phyloP scores from a whole-genome alignment of 2,797 vertebrate species.

The Betta splendens region DNA sequence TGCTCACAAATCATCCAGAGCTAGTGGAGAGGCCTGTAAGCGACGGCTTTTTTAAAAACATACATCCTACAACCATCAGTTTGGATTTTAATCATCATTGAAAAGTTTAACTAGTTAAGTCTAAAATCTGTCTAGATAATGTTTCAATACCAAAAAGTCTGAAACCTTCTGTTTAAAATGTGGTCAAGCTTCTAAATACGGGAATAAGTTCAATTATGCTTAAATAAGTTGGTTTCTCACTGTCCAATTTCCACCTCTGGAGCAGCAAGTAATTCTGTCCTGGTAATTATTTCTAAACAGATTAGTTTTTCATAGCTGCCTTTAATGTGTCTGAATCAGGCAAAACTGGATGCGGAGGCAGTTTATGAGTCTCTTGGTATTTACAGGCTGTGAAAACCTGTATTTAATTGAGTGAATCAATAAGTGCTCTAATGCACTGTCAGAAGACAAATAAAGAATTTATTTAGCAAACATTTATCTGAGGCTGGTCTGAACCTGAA shows the following conservation, averaged over 20 bases:
- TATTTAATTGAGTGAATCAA: slow-evolving; percentile 85
- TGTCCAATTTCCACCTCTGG: slow-evolving; percentile 72
- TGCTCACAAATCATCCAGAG: neutral
- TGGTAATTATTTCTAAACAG: slow-evolving; percentile 81
- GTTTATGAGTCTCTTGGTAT: slow-evolving; percentile 79
- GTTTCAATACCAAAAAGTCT: too few species aligned
- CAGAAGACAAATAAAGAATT: slow-evolving; percentile 75
- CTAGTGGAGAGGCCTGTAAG: neutral
- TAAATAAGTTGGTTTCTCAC: slow-evolving; percentile 71
- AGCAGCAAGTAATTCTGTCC: slow-evolving; percentile 71
- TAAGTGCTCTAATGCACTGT: slow-evolving; percentile 77
- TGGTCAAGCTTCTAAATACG: slow-evolving; percentile 56
- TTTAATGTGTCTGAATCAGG: slow-evolving; percentile 80
- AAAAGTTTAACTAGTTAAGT: slow-evolving; percentile 9
- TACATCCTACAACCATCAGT: too few species aligned
- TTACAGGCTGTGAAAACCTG: slow-evolving; percentile 79
- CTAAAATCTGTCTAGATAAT: slow-evolving; percentile 28
- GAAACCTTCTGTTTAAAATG: slow-evolving; percentile 44
- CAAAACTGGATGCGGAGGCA: slow-evolving; percentile 73
- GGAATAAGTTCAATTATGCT: slow-evolving; percentile 69
- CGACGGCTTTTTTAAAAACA: too few species aligned
- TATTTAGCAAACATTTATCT: slow-evolving; percentile 70
- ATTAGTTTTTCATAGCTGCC: slow-evolving; percentile 78
- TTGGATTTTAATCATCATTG: neutral
- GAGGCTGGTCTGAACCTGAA: slow-evolving; percentile 22